Evolutionary conservation across 2,113 vertebrate genomes (phyloP).

Genomic region (Dipodomys ordii): DNA sequence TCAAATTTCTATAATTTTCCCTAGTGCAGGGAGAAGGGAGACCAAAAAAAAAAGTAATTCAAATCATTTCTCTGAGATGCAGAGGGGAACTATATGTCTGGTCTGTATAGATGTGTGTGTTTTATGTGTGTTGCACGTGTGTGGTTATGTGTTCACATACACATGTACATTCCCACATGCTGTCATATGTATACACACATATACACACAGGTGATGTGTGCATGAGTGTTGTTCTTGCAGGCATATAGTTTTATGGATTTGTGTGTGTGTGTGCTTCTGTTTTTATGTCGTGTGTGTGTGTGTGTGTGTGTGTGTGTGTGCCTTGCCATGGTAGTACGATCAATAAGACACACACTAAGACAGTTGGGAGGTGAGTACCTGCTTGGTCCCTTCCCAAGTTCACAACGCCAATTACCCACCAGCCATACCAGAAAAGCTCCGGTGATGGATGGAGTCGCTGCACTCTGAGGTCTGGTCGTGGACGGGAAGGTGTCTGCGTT

Average conservation of each 20-base stretch:
- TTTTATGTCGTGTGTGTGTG: not conserved
- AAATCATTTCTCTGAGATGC: not conserved
- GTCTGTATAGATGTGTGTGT: not conserved
- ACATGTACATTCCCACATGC: not conserved
- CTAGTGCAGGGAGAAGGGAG: not conserved
- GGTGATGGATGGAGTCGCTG: not conserved
- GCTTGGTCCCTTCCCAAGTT: not conserved
- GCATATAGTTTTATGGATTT: not conserved
- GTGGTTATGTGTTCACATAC: not conserved
- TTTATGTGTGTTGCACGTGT: not conserved
- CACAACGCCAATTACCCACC: not conserved
- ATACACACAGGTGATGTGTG: not conserved
- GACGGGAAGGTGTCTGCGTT: not conserved
- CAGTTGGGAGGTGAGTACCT: not conserved
- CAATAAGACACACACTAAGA: not conserved
- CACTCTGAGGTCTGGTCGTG: not conserved
- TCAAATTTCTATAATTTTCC: constrained; percentile 69
- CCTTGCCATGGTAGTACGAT: not conserved
- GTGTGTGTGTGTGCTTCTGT: not conserved
- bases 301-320: not conserved
- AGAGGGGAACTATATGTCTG: not conserved
- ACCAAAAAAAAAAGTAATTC: not conserved
- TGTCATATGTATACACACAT: not conserved
- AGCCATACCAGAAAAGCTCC: not conserved
- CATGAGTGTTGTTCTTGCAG: too few species aligned